Evolutionary conservation across 2,888 invertebrate genomes (phyloP).

Genomic region (Athripsodes cinereus): DNA sequence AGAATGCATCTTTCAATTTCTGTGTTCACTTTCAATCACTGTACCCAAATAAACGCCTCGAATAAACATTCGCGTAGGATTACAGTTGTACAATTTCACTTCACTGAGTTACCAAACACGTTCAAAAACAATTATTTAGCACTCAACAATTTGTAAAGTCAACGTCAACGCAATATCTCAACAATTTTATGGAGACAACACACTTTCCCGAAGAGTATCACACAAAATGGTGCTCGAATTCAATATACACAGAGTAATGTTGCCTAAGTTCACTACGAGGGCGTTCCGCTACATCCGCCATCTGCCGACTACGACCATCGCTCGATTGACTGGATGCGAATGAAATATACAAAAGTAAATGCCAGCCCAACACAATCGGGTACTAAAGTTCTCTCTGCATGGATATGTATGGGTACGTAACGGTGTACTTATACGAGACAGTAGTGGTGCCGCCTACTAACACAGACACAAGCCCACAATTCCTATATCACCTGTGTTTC

Average conservation of each 20-base stretch:
- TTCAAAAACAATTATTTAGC: background rate
- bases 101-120: constrained; percentile 6
- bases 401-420: constrained; percentile 4
- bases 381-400: background rate
- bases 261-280: constrained; percentile 50
- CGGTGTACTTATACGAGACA: background rate
- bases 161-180: constrained; percentile 1
- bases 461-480: background rate
- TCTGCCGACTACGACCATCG: constrained; percentile 45
- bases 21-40: constrained; percentile 12
- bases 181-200: constrained; percentile 4
- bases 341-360: background rate
- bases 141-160: background rate
- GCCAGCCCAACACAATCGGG: background rate
- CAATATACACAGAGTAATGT: constrained; percentile 37
- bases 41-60: constrained; percentile 9
- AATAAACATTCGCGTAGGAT: constrained; percentile 18
- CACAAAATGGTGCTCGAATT: constrained; percentile 50
- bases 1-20: constrained; percentile 15
- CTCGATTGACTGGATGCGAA: constrained; percentile 38
- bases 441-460: background rate
- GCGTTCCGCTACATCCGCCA: constrained; percentile 51
- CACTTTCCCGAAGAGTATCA: constrained; percentile 42
- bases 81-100: constrained; percentile 6
- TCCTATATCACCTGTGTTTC: background rate